Evolutionary conservation across 1,140 invertebrate species (phyloP).

Genomic region (Chymomyza costata): DNA sequence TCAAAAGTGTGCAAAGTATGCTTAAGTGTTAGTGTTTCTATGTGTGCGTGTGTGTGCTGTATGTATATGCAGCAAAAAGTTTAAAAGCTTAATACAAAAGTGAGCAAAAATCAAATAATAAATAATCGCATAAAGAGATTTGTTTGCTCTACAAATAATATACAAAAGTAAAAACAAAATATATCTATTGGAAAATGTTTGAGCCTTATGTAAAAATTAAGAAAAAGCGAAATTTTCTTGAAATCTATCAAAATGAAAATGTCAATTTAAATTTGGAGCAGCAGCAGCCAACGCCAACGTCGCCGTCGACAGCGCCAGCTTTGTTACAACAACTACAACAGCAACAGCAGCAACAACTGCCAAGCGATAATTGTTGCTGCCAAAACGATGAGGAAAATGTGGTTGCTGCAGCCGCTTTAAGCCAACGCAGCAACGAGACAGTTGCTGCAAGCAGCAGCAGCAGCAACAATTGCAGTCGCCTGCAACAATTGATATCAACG

Average conservation of each 20-base stretch:
- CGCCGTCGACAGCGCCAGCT: conserved; percentile 8
- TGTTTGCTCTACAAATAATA: conserved; percentile 11
- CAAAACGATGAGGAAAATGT: conserved; percentile 48
- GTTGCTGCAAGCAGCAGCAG: conserved; percentile 41
- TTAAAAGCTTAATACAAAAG: conserved; percentile 1
- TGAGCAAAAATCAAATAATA: too few relatives aligned
- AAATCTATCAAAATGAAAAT: conserved; percentile 66
- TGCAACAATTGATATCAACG: conserved; percentile 74
- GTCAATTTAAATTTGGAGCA: conserved; percentile 55
- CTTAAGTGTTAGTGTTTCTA: conserved; percentile 14
- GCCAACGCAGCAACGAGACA: conserved; percentile 21
- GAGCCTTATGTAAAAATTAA: conserved; percentile 75
- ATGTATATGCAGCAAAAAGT: conserved; percentile 18
- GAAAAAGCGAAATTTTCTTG: conserved; percentile 70
- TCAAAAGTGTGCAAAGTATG: too few relatives aligned
- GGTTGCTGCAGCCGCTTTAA: conserved; percentile 15
- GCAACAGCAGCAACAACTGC: conserved; percentile 23
- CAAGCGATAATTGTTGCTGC: conserved; percentile 68
- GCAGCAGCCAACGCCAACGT: conserved; percentile 30
- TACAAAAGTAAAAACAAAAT: conserved; percentile 12
- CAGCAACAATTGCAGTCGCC: conserved; percentile 62
- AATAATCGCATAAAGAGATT: too few relatives aligned
- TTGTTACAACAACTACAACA: conserved; percentile 15
- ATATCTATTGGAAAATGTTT: conserved; percentile 61
- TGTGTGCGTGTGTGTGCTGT: conserved; percentile 17